Percentiles rank a stretch among this genome's conserved stretches.
These are phyloP conservation scores for Cygnus olor DNA, from an alignment of 2,797 vertebrate species.

Conservation along the genomic window DNA sequence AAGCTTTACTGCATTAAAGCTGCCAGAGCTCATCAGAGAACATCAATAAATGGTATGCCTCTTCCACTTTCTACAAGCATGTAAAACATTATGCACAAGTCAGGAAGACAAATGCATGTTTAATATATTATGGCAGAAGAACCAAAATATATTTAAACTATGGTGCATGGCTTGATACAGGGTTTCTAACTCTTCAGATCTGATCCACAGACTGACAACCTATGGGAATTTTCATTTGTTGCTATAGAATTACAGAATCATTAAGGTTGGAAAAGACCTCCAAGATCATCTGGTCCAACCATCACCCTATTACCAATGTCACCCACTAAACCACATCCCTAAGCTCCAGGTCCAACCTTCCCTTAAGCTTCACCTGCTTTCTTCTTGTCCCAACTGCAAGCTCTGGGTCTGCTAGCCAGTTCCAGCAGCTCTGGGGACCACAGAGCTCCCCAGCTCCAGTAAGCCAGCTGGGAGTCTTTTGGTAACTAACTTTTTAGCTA, in stretches of 20 bases:
- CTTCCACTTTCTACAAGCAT: background rate
- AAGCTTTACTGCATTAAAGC: background rate
- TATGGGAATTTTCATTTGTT: background rate
- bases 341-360: too few species aligned
- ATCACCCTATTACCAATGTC: too few species aligned
- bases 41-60: constrained; percentile 21
- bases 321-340: too few species aligned
- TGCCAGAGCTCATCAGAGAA: constrained; percentile 22
- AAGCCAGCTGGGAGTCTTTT: background rate
- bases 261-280: too few species aligned
- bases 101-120: background rate
- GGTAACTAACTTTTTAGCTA: background rate
- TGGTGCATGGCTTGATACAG: background rate
- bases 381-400: background rate
- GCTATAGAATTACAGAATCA: background rate
- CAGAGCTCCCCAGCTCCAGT: background rate
- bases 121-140: background rate
- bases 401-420: background rate
- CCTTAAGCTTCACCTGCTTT: background rate
- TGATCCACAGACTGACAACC: background rate
- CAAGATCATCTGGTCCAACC: too few species aligned
- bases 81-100: background rate
- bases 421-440: background rate
- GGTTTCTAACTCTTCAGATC: background rate
- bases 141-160: background rate